Conservation (phyloP, 1,140 invertebrate genomes). For the Battus philenor region DNA sequence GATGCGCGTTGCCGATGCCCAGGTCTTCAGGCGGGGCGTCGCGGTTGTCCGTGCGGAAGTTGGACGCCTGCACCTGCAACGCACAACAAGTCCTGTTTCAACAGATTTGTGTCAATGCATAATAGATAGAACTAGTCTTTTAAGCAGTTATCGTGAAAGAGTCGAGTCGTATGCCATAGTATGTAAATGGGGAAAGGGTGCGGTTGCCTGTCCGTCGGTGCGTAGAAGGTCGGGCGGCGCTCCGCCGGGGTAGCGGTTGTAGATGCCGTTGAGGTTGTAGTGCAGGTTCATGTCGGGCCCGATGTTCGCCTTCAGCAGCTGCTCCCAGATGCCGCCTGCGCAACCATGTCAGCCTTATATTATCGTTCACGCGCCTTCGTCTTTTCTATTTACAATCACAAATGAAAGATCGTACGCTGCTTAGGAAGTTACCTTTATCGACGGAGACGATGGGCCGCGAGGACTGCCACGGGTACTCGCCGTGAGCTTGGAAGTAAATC, state of each 20-base stretch:
- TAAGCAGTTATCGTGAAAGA: too few species aligned
- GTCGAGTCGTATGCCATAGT: too few species aligned
- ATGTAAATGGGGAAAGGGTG: too few species aligned
- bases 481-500: constrained; percentile 67
- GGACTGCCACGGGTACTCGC: constrained; percentile 66
- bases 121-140: too few species aligned
- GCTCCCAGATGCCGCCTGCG: constrained; percentile 68
- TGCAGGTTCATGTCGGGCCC: constrained; percentile 69
- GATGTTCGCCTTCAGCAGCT: constrained; percentile 63
- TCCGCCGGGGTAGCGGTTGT: constrained; percentile 51
- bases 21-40: constrained; percentile 42
- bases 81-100: too few species aligned
- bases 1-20: constrained; percentile 39
- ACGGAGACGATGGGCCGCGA: constrained; percentile 50
- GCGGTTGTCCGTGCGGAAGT: constrained; percentile 50
- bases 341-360: too few species aligned
- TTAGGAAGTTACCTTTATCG: constrained; percentile 52
- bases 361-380: too few species aligned
- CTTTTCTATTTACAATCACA: too few species aligned
- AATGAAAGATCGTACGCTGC: too few species aligned
- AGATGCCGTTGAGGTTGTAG: constrained; percentile 67
- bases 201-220: constrained; percentile 60
- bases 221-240: constrained; percentile 53
- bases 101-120: too few species aligned
- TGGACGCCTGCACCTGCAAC: constrained; percentile 50